These are phyloP conservation scores for Damaliscus lunatus DNA, from an alignment of 2,113 vertebrate genomes.

Conservation along the genomic window DNA sequence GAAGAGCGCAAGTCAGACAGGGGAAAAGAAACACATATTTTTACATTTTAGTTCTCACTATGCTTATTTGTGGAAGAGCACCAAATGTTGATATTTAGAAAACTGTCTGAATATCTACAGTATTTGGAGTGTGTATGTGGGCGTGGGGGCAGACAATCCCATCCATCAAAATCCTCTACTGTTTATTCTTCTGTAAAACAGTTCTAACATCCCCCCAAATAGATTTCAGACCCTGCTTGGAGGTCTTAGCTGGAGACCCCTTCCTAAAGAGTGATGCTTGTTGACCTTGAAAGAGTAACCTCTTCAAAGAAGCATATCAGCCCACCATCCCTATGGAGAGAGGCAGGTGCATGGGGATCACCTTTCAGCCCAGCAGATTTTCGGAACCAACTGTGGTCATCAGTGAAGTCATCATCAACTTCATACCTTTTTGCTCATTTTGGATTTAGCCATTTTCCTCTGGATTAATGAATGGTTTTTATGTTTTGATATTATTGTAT, in stretches of 20 bases:
- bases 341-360: neutral
- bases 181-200: neutral
- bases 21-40: neutral
- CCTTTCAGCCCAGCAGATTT: neutral
- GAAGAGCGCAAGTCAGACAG: too few relatives aligned
- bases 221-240: neutral
- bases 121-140: neutral
- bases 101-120: neutral
- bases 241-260: neutral
- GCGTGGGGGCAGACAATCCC: neutral
- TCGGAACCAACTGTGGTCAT: neutral
- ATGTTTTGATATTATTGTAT: neutral
- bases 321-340: neutral
- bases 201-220: neutral
- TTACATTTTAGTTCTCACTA: neutral
- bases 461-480: neutral
- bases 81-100: neutral
- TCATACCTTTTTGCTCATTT: neutral
- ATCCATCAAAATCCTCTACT: constrained; percentile 52
- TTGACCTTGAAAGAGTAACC: neutral
- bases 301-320: neutral
- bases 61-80: neutral
- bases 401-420: neutral
- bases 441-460: neutral
- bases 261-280: neutral